Evolutionary conservation across 2,888 invertebrate species (phyloP).

Genomic region (Mallateleia sp.): DNA sequence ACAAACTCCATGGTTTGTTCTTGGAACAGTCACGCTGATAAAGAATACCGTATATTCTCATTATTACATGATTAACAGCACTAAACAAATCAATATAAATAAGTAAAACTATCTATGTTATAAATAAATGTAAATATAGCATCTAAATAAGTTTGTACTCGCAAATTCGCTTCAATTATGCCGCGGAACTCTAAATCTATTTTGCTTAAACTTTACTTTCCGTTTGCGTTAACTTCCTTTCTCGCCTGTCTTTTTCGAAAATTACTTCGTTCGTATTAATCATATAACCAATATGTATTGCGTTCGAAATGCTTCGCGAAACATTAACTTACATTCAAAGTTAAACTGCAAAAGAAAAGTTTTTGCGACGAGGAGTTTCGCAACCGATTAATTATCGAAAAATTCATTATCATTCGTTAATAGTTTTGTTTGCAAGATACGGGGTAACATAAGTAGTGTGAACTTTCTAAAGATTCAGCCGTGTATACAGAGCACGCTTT

Average conservation of each 20-base stretch:
- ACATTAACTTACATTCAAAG: constrained; percentile 20
- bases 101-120: not conserved
- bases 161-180: constrained; percentile 11
- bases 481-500: not conserved
- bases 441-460: not conserved
- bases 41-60: no score
- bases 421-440: no score
- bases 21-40: no score
- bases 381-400: no score
- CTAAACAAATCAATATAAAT: not conserved
- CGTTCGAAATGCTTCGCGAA: not conserved
- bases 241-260: not conserved
- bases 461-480: not conserved
- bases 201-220: constrained; percentile 13
- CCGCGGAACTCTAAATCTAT: not conserved
- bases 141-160: constrained; percentile 30
- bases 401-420: no score
- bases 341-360: not conserved
- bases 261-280: constrained; percentile 39
- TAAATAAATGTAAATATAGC: constrained; percentile 36
- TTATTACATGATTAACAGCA: no score
- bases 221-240: no score
- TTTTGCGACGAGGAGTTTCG: not conserved
- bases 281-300: constrained; percentile 18
- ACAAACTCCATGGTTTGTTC: no score